These are phyloP conservation scores for Liodrosophila aerea DNA, from an alignment of 2,888 invertebrate species.

Conservation along the genomic window DNA sequence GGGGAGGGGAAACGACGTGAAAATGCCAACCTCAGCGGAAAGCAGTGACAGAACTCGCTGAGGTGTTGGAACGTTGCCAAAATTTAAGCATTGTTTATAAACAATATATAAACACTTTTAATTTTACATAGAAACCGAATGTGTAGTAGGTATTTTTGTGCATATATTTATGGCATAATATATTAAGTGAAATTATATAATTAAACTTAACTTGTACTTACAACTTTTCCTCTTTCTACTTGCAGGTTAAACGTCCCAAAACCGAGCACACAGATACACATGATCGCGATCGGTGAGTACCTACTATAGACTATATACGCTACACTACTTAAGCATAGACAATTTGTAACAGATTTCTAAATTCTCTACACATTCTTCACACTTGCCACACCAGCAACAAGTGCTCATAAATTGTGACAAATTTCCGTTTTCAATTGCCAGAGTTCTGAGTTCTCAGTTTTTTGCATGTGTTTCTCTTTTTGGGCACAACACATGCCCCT, in stretches of 20 bases:
- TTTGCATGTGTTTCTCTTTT: slow-evolving; percentile 47
- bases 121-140: too few species aligned
- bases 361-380: slow-evolving; percentile 35
- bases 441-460: slow-evolving; percentile 13
- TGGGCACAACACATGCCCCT: slow-evolving; percentile 50
- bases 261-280: slow-evolving; percentile 86
- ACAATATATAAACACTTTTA: slow-evolving; percentile 35
- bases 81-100: slow-evolving; percentile 60
- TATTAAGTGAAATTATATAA: too few species aligned
- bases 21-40: slow-evolving; percentile 43
- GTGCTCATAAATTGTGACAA: slow-evolving; percentile 45
- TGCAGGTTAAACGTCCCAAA: slow-evolving; percentile 88
- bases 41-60: slow-evolving; percentile 13
- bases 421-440: slow-evolving; percentile 56
- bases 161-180: too few species aligned
- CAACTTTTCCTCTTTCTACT: slow-evolving; percentile 68
- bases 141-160: too few species aligned
- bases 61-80: slow-evolving; percentile 48
- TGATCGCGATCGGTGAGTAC: slow-evolving; percentile 86
- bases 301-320: background rate
- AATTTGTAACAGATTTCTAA: slow-evolving; percentile 51
- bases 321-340: slow-evolving; percentile 21
- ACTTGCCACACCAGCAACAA: slow-evolving; percentile 54
- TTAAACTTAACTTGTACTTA: too few species aligned
- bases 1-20: too few species aligned